Evolutionary conservation across 2,113 vertebrate species (phyloP), one percentile per base, ranked within the genome.

Genomic region (Puffinus mauretanicus): DNA sequence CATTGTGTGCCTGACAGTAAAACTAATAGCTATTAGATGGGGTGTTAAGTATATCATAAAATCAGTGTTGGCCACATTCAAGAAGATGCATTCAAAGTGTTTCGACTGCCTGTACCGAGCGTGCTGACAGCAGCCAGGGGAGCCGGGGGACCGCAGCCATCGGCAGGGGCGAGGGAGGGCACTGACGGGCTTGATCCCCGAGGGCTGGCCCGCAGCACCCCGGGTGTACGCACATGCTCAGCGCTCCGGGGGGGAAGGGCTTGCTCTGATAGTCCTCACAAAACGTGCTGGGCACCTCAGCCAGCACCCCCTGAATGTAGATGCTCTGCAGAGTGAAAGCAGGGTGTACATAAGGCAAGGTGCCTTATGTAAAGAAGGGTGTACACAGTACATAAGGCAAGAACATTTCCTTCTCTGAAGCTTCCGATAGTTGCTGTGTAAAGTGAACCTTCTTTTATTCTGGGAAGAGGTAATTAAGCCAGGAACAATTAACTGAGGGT

Each of bases 1-100:
- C 95, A 90, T 72, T 93, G 94, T 84, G 95, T 90, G 95, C 64
- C 94, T 97, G 97, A 97, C 98, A 98, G 94, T 87, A 93, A 93
- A 97, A 96, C 83, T 95, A 97, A 96, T 96, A 87, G 95, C 92
- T 92, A 83, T 90, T 95, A 95, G 95, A 96, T 95, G 96, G 96
- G 97, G 93, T 95, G 69, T 83, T 96, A 88, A 96, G 96, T 95
- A 93, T 94, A 94, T 96, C 97, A 93, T 95, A 97, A 96, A 95
- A 97, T 95, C 97, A 60, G 96, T 65, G 96, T 81, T 96, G 96
- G 95, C 89, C 92, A 27, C 49, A 0, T 16, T 34, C 46, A 34
- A 46, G 73, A 72, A 36, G 54, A 79, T 1, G 10, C 57, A 3
- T 14, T 80, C n/a, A 32, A 82, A 20, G 52, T 70, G 42, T 82